Base-by-base conservation (phyloP, 2,888 invertebrate species). In the Caenorhabditis wallacei region DNA sequence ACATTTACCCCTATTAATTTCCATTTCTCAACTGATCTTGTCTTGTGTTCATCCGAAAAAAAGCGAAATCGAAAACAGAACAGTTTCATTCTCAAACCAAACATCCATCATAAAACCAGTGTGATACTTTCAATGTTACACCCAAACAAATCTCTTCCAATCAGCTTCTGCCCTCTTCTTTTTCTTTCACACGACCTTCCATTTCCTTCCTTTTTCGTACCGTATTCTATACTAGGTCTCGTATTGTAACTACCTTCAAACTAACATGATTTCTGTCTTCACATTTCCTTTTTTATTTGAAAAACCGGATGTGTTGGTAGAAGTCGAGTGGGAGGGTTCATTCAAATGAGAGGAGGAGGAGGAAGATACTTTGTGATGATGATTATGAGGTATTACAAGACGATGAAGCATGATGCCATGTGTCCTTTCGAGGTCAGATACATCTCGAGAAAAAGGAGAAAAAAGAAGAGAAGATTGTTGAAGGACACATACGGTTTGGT, bases 91-190 rank as follows among this genome's bases (percentile, higher is more conserved):
- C 59, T n/a, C 46, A 63, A 63, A 72, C 54, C 53, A 64, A 63
- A 64, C 64, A 64, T 72, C 72, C 63, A 72, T 64, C 74, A 74
- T 64, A 74, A 66, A 74, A 74, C 74, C 56, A 74, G 74, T 74
- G 74, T 74, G 64, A 74, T 74, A 74, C 64, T 74, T 74, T 72
- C 40, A 53, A 43, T 63, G 74, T 74, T 74, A 74, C 74, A 74
- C 74, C 46, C 26, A 53, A 48, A 51, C 26, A 53, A 53, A 37
- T 71, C 61, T 61, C 61, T 53, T 53, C 61, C 61, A 59, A 61
- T 63, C 74, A 56, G 63, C 74, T 74, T 64, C 64, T 53, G 43
- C 74, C 61, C 48, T 48, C 46, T 43, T 26, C 69, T 46, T 26
- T 56, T 46, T 53, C 51, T 51, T 37, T 30, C 53, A 20, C 61